Evolutionary conservation across 2,113 vertebrate species (phyloP).

Genomic region (Oxyura jamaicensis): DNA sequence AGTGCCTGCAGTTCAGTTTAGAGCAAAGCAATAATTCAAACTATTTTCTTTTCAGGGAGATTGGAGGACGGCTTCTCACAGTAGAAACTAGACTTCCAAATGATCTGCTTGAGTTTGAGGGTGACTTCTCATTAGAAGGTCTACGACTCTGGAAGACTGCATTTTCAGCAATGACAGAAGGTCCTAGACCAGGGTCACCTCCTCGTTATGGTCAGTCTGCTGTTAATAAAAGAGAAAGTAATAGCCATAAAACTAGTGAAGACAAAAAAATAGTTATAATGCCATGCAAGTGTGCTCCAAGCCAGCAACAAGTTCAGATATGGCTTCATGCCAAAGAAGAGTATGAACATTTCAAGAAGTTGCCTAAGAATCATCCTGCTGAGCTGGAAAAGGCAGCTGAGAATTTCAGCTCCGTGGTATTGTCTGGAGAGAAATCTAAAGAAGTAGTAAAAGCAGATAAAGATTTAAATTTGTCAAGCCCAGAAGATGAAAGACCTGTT

Average conservation of each 20-base stretch:
- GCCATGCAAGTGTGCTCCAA: slow-evolving; percentile 94
- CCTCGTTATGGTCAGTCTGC: slow-evolving; percentile 61
- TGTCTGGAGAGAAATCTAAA: slow-evolving; percentile 65
- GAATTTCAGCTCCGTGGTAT: slow-evolving; percentile 18
- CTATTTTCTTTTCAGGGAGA: slow-evolving; percentile 83
- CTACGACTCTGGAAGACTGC: slow-evolving; percentile 96
- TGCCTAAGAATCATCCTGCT: slow-evolving; percentile 65
- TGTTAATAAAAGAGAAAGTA: slow-evolving; percentile 65
- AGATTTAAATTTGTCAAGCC: slow-evolving; percentile 52
- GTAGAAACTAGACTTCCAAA: slow-evolving; percentile 89
- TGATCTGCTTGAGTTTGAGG: slow-evolving; percentile 90
- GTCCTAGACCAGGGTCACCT: slow-evolving; percentile 79
- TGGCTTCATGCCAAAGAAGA: slow-evolving; percentile 96
- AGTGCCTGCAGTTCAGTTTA: not conserved
- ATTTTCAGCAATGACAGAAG: slow-evolving; percentile 92
- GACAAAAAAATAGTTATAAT: slow-evolving; percentile 93
- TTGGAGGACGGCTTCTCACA: slow-evolving; percentile 89
- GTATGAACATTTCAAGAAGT: slow-evolving; percentile 86
- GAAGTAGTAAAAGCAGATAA: slow-evolving; percentile 66
- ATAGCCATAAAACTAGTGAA: slow-evolving; percentile 73
- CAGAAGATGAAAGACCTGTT: slow-evolving; percentile 64
- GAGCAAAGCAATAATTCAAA: slow-evolving; percentile 44
- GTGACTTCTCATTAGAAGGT: slow-evolving; percentile 92
- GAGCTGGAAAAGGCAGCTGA: slow-evolving; percentile 65
- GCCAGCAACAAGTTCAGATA: slow-evolving; percentile 86